A percentile compares a stretch with the other conserved stretches of the same genome.
Evolutionary conservation across 2,797 vertebrate species (phyloP).

Genomic region (Pseudochirops cupreus): DNA sequence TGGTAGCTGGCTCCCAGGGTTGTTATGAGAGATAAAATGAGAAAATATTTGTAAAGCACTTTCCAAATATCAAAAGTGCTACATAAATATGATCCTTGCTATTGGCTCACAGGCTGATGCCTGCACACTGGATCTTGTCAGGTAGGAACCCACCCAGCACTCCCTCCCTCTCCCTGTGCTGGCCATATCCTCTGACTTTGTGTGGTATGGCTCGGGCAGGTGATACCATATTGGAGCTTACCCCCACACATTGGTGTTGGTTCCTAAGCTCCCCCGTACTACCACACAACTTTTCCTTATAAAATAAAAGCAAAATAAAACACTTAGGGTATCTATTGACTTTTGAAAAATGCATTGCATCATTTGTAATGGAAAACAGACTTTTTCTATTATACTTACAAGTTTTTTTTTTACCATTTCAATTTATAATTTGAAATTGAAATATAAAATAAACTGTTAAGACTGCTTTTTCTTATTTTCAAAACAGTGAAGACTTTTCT

Average conservation of each 20-base stretch:
- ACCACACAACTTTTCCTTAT: neutral
- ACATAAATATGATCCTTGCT: neutral
- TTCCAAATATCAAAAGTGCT: neutral
- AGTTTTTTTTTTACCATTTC: neutral
- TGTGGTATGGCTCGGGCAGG: neutral
- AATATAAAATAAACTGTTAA: neutral
- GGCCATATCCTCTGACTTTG: neutral
- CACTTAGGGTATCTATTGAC: neutral
- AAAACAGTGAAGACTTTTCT: neutral
- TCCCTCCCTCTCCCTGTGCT: neutral
- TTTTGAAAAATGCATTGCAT: neutral
- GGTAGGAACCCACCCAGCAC: neutral
- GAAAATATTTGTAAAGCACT: neutral
- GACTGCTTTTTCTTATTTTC: neutral
- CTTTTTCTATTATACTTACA: neutral
- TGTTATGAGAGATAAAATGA: neutral
- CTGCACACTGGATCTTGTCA: neutral
- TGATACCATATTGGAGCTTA: neutral
- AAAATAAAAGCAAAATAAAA: neutral
- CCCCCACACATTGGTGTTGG: neutral
- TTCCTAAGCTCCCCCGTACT: neutral
- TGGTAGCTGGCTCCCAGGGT: neutral
- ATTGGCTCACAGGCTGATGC: neutral
- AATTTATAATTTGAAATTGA: neutral
- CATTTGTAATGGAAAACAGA: neutral